Percentiles rank a stretch among this genome's conserved stretches.
These are phyloP conservation scores for Chloroceryle aenea DNA, from an alignment of 2,113 vertebrate species.

Conservation along the genomic window DNA sequence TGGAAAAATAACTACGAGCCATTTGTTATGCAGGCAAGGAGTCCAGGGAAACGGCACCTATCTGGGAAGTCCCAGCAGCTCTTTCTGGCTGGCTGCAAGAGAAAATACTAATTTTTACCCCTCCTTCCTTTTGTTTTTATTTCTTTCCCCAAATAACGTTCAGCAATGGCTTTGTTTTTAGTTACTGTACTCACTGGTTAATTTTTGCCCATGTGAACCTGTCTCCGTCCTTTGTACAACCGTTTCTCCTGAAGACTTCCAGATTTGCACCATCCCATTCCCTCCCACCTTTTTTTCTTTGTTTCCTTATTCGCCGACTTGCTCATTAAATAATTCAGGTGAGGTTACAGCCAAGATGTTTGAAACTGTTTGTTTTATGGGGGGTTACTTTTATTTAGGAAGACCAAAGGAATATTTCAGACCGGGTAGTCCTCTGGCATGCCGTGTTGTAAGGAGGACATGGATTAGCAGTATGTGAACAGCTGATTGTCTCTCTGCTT, in stretches of 20 bases:
- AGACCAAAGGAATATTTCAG: not conserved
- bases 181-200: not conserved
- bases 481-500: not conserved
- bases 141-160: not conserved
- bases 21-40: not conserved
- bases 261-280: not conserved
- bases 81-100: accelerated
- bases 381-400: not conserved
- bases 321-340: not conserved
- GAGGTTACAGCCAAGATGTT: not conserved
- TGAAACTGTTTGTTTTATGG: not conserved
- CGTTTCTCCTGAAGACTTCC: not conserved
- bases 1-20: not conserved
- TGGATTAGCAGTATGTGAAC: not conserved
- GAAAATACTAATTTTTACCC: not conserved
- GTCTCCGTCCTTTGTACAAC: not conserved
- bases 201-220: not conserved
- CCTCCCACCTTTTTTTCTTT: accelerated
- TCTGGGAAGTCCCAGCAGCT: not conserved
- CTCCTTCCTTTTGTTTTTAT: not conserved
- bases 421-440: not conserved
- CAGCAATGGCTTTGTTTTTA: not conserved
- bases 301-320: not conserved
- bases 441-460: not conserved
- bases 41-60: not conserved